These are phyloP conservation scores for Tetanocera ferruginea DNA, from an alignment of 2,888 invertebrate species.

Conservation along the genomic window DNA sequence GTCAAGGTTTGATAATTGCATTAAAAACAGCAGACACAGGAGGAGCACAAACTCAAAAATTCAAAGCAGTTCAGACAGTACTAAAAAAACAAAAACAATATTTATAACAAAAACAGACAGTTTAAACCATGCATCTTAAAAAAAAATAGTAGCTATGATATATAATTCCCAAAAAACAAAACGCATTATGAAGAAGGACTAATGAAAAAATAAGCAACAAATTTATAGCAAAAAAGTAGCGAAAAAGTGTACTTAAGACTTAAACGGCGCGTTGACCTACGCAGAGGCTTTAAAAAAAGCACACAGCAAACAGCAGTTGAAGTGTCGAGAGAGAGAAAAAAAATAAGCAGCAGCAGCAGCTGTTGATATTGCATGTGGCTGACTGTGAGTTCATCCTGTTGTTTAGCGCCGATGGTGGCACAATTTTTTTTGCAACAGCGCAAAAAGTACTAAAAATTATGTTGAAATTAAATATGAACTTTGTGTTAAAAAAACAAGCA, in stretches of 20 bases:
- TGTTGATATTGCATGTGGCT: conserved; percentile 7
- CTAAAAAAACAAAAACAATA: neutral
- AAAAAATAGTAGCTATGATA: conserved; percentile 1
- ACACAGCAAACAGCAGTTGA: conserved; percentile 27
- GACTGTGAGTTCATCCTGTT: neutral
- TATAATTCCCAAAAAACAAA: conserved; percentile 31
- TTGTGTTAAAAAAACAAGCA: no score
- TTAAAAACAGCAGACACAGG: conserved; percentile 40
- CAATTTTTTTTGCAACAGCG: conserved; percentile 2
- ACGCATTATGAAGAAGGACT: conserved; percentile 4
- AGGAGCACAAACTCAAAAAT: conserved; percentile 43
- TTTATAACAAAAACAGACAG: neutral
- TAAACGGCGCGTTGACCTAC: conserved; percentile 61
- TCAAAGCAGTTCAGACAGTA: conserved; percentile 40
- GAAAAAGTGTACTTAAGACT: conserved; percentile 39
- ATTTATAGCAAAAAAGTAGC: conserved; percentile 42
- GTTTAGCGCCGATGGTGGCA: conserved; percentile 43
- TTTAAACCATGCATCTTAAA: conserved; percentile 4
- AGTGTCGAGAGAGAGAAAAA: conserved; percentile 3
- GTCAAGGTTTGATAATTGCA: conserved; percentile 32
- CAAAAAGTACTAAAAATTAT: neutral
- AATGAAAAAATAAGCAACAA: conserved; percentile 6
- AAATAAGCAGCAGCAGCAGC: conserved; percentile 38
- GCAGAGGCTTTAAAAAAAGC: conserved; percentile 50
- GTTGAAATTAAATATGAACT: no score